Evolutionary conservation across 2,797 vertebrate species (phyloP), one percentile per base, ranked within the genome.

Genomic region (Danio jaintianensis): DNA sequence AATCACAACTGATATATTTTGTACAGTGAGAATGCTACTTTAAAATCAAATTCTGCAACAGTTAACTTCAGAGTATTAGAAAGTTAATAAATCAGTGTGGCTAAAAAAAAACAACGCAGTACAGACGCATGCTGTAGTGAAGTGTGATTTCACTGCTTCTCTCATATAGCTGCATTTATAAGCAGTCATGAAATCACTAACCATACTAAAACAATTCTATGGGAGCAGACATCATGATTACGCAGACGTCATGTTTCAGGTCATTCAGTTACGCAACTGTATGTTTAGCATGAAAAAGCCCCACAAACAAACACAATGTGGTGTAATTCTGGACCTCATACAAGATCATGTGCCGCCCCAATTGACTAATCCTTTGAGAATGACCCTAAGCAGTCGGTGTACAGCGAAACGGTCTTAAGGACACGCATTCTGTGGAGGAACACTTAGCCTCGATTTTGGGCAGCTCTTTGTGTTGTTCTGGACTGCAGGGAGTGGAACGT

Each of bases 361-460:
- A 72, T 53, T 55, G 59, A 73, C 78, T 64, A 73, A 80, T 73
- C 78, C 78, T 64, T 80, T 73, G 69, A 73, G 78, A 72, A 73
- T 64, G 78, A 72, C 69, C 40, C 78, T 80, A 64, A 73, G 68
- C 58, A 79, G 68, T 62, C 42, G n/a, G 69, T 71, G 67, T 53
- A 53, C 20, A 64, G 47, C 15, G 10, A 79, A 70, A 52, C 47
- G 22, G 66, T 58, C 76, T 78, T 69, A 69, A 71, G 38, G 74
- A 63, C 48, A 78, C 76, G 43, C 52, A 70, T 29, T 78, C 59
- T 73, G 79, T 52, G 22, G 43, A 63, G 71, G 79, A 50, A 74
- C 55, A 53, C 36, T 50, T 77, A 87, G 75, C 81, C 75, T 87
- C 82, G 87, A 89, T 75, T 66, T 90, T 67, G 82, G 82, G 84